A percentile compares a stretch with the other conserved stretches of the same genome.
Evolutionary conservation across 2,113 vertebrate genomes (phyloP).

Genomic region (Entelurus aequoreus): DNA sequence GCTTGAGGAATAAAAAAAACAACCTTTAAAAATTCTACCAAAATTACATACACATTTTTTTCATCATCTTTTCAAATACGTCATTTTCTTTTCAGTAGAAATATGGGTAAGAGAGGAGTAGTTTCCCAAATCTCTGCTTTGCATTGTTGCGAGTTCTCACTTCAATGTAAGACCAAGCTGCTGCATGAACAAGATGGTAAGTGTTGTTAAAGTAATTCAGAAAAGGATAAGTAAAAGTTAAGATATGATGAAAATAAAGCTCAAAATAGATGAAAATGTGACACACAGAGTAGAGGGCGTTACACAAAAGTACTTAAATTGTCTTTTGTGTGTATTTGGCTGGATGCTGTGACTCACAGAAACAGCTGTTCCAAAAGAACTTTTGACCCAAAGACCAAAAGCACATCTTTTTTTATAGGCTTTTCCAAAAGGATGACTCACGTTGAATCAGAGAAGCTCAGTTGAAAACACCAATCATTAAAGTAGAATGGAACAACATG

Average conservation of each 20-base stretch:
- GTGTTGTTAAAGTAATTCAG: no score
- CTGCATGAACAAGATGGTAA: background rate
- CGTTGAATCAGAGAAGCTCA: background rate
- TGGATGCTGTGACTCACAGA: background rate
- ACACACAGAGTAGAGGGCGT: background rate
- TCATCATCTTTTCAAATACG: no score
- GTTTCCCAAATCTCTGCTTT: constrained; percentile 19
- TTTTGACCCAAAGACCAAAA: constrained; percentile 1
- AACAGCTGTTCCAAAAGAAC: constrained; percentile 1
- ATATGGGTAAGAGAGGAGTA: constrained; percentile 11
- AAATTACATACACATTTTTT: no score
- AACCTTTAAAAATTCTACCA: no score
- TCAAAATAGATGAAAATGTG: no score
- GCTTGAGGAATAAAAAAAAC: no score
- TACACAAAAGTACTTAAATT: background rate
- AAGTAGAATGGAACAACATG: background rate
- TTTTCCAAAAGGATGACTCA: background rate
- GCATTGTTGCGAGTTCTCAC: constrained; percentile 39
- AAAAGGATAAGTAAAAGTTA: no score
- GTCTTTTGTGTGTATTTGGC: background rate
- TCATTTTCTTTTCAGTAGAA: background rate
- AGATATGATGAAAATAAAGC: no score
- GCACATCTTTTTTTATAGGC: background rate
- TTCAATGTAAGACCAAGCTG: constrained; percentile 7
- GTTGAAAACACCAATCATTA: background rate